Evolutionary conservation across 2,888 invertebrate genomes (phyloP).

Genomic region (Odontothrips loti): DNA sequence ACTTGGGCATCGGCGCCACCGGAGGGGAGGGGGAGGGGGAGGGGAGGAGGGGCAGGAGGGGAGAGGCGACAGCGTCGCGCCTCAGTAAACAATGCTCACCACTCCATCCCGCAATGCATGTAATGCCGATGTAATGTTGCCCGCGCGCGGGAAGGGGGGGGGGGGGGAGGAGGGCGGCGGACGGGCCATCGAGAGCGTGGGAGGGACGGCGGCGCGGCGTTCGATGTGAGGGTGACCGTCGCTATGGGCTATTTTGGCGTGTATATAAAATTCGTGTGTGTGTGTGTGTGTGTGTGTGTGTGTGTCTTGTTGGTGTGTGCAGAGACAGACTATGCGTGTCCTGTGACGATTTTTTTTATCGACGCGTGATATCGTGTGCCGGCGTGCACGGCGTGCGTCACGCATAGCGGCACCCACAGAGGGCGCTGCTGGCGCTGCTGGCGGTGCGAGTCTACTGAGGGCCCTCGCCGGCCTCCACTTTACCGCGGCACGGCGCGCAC

Average conservation of each 20-base stretch:
- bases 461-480: too few relatives aligned
- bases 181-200: constrained; percentile 12
- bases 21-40: too few relatives aligned
- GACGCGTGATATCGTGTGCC: neutral
- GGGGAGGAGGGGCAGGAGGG: neutral
- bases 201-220: neutral
- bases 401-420: neutral
- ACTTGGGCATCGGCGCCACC: too few relatives aligned
- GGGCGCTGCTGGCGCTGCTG: too few relatives aligned
- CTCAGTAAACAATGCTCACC: neutral
- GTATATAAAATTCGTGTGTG: too few relatives aligned
- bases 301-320: neutral
- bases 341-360: constrained; percentile 11
- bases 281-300: neutral
- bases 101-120: neutral
- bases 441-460: too few relatives aligned
- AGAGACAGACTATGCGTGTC: constrained; percentile 1
- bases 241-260: neutral
- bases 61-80: neutral
- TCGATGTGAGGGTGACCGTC: neutral
- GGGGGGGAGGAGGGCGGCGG: neutral
- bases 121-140: constrained; percentile 15
- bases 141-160: neutral
- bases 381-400: neutral
- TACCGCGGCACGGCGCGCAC: too few relatives aligned